These are phyloP conservation scores for Drepana arcuata DNA, from an alignment of 1,140 invertebrate species.

Conservation along the genomic window DNA sequence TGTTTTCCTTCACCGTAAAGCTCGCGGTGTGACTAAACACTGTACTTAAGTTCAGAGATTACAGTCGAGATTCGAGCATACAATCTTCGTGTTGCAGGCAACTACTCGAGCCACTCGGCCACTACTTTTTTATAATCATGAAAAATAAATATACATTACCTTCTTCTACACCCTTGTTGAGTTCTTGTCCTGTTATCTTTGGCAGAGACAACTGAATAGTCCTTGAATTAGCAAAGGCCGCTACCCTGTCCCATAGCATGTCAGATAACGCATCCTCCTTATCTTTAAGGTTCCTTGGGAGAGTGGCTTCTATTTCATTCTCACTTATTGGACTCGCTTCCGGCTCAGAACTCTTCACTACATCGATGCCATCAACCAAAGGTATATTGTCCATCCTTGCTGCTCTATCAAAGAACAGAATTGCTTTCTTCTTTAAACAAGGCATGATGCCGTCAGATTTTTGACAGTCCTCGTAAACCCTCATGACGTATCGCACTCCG, in stretches of 20 bases:
- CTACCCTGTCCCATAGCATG: conserved; percentile 80
- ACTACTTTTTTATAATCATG: neutral
- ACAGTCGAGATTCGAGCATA: too few species aligned
- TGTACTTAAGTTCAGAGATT: too few species aligned
- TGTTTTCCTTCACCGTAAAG: too few species aligned
- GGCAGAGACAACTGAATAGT: conserved; percentile 83
- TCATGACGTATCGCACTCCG: conserved; percentile 71
- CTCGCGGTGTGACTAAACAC: too few species aligned
- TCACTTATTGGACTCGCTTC: conserved; percentile 64
- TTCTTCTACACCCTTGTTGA: conserved; percentile 81
- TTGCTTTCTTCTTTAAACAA: conserved; percentile 86
- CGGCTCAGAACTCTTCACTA: conserved; percentile 73
- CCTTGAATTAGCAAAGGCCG: conserved; percentile 80
- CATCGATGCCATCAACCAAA: conserved; percentile 75
- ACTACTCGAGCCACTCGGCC: too few species aligned
- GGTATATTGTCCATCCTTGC: conserved; percentile 75
- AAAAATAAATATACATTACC: conserved; percentile 71
- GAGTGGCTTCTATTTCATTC: conserved; percentile 77
- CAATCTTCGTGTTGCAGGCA: too few species aligned
- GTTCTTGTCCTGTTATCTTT: conserved; percentile 77
- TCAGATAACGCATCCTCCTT: conserved; percentile 78
- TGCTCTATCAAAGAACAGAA: conserved; percentile 81
- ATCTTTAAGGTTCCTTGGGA: conserved; percentile 75
- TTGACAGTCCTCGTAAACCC: conserved; percentile 77
- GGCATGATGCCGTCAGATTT: conserved; percentile 74